A percentile compares a stretch with the other conserved stretches of the same genome.
phyloP scores from a whole-genome alignment of 2,797 vertebrate genomes.

The Sorex maritimensis region DNA sequence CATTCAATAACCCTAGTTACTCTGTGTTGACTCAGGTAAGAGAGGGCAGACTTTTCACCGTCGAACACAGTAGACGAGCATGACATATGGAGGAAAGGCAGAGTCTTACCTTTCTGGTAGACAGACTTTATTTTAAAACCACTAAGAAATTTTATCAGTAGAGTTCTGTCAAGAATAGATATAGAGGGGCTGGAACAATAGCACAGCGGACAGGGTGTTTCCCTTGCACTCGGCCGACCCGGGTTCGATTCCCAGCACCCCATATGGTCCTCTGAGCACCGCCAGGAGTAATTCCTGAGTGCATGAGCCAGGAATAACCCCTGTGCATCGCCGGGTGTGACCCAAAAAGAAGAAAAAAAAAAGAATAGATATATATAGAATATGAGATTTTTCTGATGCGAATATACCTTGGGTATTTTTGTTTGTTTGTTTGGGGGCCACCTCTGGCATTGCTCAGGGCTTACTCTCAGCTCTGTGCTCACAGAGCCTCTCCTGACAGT shows the following conservation, averaged over 20 bases:
- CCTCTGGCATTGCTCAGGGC: too few relatives aligned
- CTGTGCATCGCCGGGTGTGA: too few relatives aligned
- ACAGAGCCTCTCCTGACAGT: too few relatives aligned
- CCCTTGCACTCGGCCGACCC: too few relatives aligned
- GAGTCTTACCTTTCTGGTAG: not conserved
- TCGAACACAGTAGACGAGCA: not conserved
- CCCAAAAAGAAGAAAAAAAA: too few relatives aligned
- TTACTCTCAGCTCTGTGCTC: too few relatives aligned
- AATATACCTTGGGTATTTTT: not conserved
- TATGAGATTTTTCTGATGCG: not conserved
- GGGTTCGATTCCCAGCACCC: too few relatives aligned
- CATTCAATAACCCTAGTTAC: not conserved
- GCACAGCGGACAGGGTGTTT: too few relatives aligned
- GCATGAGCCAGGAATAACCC: not conserved
- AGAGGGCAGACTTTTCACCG: not conserved
- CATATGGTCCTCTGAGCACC: too few relatives aligned
- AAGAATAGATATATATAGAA: not conserved
- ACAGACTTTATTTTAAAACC: constrained; percentile 52
- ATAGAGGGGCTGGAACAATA: not conserved
- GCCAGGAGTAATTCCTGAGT: too few relatives aligned
- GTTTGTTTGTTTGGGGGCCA: too few relatives aligned
- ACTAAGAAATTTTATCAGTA: constrained; percentile 11
- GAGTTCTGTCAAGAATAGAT: not conserved
- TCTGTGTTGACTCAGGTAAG: not conserved
- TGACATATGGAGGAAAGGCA: not conserved